Evolutionary conservation across 2,113 vertebrate genomes (phyloP).

Genomic region (Odontesthes bonariensis): DNA sequence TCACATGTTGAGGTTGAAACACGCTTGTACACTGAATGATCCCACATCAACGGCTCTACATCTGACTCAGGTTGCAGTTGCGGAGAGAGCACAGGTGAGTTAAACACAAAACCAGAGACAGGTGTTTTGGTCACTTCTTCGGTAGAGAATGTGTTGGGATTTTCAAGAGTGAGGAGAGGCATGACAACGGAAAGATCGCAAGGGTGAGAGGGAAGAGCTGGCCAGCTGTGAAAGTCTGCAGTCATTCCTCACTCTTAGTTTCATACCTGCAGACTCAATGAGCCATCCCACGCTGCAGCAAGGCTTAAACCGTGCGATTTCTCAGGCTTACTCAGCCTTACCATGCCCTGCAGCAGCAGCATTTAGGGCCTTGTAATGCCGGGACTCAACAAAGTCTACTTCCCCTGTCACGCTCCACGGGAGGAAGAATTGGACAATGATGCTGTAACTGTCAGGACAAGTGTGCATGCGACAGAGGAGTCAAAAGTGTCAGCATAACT

Average conservation of each 20-base stretch:
- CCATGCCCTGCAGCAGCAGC: slow-evolving; percentile 42
- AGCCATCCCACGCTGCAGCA: slow-evolving; percentile 64
- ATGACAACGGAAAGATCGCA: slow-evolving; percentile 36
- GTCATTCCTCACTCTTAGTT: slow-evolving; percentile 73
- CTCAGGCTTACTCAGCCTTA: slow-evolving; percentile 74
- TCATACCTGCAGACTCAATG: slow-evolving; percentile 77
- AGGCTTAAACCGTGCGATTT: slow-evolving; percentile 69
- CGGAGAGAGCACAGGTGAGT: slow-evolving; percentile 37
- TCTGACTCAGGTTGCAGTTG: slow-evolving; percentile 10
- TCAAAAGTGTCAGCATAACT: slow-evolving; percentile 17
- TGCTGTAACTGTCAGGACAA: slow-evolving; percentile 60
- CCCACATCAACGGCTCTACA: not conserved
- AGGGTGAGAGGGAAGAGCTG: slow-evolving; percentile 40
- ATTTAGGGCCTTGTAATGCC: slow-evolving; percentile 53
- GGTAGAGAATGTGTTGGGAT: slow-evolving; percentile 20
- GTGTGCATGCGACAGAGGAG: slow-evolving; percentile 41
- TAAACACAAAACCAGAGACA: not conserved
- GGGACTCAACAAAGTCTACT: slow-evolving; percentile 61
- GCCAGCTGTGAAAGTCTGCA: slow-evolving; percentile 70
- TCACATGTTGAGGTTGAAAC: not conserved
- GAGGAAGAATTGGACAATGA: slow-evolving; percentile 67
- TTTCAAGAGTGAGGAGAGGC: not conserved
- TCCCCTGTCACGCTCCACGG: slow-evolving; percentile 47
- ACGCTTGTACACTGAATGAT: not conserved
- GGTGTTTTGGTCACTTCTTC: slow-evolving; percentile 35